Conservation (phyloP, 2,888 invertebrate species). For the Melanophora roralis region DNA sequence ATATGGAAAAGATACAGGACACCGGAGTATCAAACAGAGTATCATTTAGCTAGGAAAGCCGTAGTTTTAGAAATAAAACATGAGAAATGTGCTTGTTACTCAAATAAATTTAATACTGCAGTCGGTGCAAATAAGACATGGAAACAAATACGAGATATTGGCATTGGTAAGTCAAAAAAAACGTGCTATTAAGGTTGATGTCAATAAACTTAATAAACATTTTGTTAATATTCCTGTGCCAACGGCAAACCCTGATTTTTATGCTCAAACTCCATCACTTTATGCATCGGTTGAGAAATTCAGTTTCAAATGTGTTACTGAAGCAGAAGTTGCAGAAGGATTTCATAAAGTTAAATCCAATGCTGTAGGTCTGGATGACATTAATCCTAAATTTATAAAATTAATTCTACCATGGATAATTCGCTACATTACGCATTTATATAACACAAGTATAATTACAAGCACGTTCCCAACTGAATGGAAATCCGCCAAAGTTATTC, state of each 20-base stretch:
- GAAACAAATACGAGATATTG: background rate
- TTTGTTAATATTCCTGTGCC: background rate
- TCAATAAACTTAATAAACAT: background rate
- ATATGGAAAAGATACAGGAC: background rate
- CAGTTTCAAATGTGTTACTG: background rate
- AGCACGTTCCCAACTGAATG: background rate
- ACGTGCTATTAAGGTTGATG: background rate
- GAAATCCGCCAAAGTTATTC: background rate
- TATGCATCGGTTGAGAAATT: background rate
- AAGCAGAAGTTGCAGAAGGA: background rate
- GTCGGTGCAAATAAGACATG: background rate
- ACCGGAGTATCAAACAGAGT: background rate
- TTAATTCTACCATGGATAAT: background rate
- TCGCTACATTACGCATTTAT: background rate
- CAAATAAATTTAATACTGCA: background rate
- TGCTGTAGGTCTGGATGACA: background rate
- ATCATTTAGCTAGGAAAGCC: background rate
- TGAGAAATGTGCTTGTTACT: background rate
- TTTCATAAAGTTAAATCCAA: background rate
- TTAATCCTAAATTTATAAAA: background rate
- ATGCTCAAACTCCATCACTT: background rate
- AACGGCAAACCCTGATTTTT: background rate
- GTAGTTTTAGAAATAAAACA: background rate
- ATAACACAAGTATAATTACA: background rate
- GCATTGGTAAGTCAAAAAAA: background rate